A percentile compares a stretch with the other conserved stretches of the same genome.
Evolutionary conservation across 2,113 vertebrate genomes (phyloP).

Genomic region (Trematocara marginatum): DNA sequence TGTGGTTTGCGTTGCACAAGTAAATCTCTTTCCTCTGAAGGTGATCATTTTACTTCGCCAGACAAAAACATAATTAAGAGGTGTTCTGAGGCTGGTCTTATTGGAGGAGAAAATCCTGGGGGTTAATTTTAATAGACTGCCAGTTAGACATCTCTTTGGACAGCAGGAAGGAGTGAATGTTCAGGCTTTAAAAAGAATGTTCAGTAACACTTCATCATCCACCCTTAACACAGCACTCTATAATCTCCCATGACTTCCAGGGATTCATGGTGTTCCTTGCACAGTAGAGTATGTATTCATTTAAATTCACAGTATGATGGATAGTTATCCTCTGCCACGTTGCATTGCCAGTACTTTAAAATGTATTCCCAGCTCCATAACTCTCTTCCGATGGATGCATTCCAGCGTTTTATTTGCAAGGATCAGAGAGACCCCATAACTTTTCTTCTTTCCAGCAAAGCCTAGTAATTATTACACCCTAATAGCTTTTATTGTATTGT

Average conservation of each 20-base stretch:
- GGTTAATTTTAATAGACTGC: background rate
- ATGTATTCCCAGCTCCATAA: constrained; percentile 44
- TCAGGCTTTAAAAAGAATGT: background rate
- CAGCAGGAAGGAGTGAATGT: background rate
- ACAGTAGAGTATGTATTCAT: background rate
- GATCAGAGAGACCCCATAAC: constrained; percentile 41
- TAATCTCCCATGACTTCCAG: background rate
- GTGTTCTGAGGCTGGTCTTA: background rate
- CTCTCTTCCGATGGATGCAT: constrained; percentile 20
- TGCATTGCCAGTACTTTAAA: constrained; percentile 30
- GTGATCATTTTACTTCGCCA: background rate
- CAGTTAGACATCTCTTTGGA: background rate
- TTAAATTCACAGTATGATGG: constrained; percentile 28
- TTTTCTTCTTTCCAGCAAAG: constrained; percentile 20
- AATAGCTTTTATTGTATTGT: constrained; percentile 55
- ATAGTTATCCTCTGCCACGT: constrained; percentile 30
- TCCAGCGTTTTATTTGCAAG: constrained; percentile 46
- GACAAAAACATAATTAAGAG: background rate
- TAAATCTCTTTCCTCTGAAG: background rate
- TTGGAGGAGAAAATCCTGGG: background rate
- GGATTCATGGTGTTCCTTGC: background rate
- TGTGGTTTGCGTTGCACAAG: background rate
- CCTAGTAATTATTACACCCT: constrained; percentile 48
- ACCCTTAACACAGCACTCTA: background rate
- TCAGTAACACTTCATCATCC: background rate